Evolutionary conservation across 2,888 invertebrate species (phyloP).

Genomic region (Mesochorus sp.): DNA sequence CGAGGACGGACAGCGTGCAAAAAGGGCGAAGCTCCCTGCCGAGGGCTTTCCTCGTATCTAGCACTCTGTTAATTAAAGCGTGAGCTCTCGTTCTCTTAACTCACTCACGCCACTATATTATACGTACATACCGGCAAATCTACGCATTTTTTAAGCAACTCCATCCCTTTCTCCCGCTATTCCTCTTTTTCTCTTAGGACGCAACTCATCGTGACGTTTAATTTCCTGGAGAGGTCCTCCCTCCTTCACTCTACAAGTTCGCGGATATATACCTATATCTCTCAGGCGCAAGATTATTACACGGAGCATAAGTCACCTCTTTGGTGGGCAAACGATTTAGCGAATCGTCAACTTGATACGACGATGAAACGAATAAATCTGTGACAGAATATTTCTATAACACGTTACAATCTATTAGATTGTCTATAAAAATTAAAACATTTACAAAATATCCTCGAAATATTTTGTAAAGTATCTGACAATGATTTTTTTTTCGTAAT

Average conservation of each 20-base stretch:
- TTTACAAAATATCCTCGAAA: background rate
- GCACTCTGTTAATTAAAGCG: slow-evolving; percentile 62
- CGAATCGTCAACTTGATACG: background rate
- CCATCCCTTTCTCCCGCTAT: background rate
- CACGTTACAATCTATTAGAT: background rate
- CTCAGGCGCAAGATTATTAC: slow-evolving; percentile 1
- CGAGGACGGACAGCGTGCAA: background rate
- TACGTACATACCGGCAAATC: slow-evolving; percentile 4
- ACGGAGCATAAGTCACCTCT: slow-evolving; percentile 17
- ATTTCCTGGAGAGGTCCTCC: slow-evolving; percentile 52
- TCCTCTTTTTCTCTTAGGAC: slow-evolving; percentile 22
- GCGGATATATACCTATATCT: background rate
- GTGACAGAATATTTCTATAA: background rate
- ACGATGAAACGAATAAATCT: background rate
- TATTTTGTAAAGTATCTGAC: background rate
- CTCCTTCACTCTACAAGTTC: background rate
- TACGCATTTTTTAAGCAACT: slow-evolving; percentile 38
- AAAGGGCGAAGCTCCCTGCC: slow-evolving; percentile 1
- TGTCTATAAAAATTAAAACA: background rate
- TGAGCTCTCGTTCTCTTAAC: slow-evolving; percentile 34
- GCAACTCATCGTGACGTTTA: slow-evolving; percentile 64
- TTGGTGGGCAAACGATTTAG: background rate
- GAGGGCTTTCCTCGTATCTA: slow-evolving; percentile 5
- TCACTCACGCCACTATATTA: background rate
- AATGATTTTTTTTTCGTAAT: background rate